Evolutionary conservation across 1,140 invertebrate genomes (phyloP), one percentile per base, ranked within the genome.

Genomic region (Drosophila equinoxialis): DNA sequence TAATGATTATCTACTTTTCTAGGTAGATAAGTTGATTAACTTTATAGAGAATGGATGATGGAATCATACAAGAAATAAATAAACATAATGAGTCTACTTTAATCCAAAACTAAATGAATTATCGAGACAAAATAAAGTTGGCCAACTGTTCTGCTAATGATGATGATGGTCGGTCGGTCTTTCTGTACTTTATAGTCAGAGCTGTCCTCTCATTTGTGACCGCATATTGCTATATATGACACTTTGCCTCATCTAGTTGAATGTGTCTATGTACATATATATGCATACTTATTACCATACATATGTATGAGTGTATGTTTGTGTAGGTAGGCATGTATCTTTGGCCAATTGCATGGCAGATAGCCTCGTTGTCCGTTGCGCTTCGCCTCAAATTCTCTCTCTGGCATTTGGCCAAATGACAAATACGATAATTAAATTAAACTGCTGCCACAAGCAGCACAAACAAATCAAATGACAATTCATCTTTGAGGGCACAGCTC

Each of bases 401-500:
- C 58, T 90, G 89, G 81, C 89, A 79, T 77, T 89, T 85, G 78
- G 80, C 89, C 89, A 85, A 91, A 90, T 91, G 90, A 79, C 89
- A 91, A 91, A 91, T 85, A 70, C 79, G 83, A 87, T 91, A 91
- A 91, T 91, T 91, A 91, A 91, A 91, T 91, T 91, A 91, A 91
- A 91, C 86, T 90, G 79, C 76, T 82, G 89, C 89, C 89, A 89
- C 87, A 90, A 83, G 82, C 86, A 87, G 86, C 75, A 83, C 86
- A 90, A 86, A 90, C 81, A 87, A 90, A 79, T 91, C 73, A 91
- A 90, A 90, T 84, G 83, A 79, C 87, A 85, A 89, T 90, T 90
- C 87, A 91, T 91, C 89, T 89, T 85, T 71, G 71, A 74, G 71
- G 72, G 70, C 73, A 71, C 60, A 79, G 48, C 65, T 58, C 41